These are phyloP conservation scores for Drosophila serrata DNA, from an alignment of 1,140 invertebrate species.

Conservation along the genomic window DNA sequence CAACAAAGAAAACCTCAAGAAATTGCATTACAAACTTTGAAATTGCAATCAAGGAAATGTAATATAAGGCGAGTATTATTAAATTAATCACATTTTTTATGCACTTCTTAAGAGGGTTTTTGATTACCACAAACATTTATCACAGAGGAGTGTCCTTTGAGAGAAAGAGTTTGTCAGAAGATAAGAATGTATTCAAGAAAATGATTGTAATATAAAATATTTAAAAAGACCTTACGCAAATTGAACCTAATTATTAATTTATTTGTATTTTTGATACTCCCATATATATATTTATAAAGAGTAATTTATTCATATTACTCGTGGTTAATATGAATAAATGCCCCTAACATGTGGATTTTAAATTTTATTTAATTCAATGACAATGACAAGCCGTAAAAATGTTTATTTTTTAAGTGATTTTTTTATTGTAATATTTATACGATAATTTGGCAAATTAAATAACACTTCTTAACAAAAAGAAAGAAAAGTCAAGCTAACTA, in stretches of 20 bases:
- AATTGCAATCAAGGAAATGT: conserved; percentile 14
- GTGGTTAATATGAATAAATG: too few species aligned
- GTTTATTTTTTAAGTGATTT: background rate
- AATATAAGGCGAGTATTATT: background rate
- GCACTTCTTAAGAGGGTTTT: conserved; percentile 3
- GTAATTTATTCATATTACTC: background rate
- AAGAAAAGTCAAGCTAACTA: background rate
- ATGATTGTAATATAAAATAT: background rate
- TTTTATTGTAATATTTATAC: background rate
- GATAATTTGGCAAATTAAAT: background rate
- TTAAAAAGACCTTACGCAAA: too few species aligned
- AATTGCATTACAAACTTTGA: background rate
- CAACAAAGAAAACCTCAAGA: conserved; percentile 19
- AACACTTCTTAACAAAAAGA: background rate
- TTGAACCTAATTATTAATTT: background rate
- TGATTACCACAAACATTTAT: background rate
- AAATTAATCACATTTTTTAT: conserved; percentile 4
- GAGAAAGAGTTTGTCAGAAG: background rate
- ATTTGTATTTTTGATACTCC: background rate
- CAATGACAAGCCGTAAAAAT: background rate
- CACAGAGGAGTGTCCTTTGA: background rate
- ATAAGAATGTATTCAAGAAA: background rate
- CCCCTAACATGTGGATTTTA: too few species aligned
- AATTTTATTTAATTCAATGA: conserved; percentile 1
- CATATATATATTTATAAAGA: background rate